Conservation (phyloP, 2,797 vertebrate species). For the Darevskia nairensis region DNA sequence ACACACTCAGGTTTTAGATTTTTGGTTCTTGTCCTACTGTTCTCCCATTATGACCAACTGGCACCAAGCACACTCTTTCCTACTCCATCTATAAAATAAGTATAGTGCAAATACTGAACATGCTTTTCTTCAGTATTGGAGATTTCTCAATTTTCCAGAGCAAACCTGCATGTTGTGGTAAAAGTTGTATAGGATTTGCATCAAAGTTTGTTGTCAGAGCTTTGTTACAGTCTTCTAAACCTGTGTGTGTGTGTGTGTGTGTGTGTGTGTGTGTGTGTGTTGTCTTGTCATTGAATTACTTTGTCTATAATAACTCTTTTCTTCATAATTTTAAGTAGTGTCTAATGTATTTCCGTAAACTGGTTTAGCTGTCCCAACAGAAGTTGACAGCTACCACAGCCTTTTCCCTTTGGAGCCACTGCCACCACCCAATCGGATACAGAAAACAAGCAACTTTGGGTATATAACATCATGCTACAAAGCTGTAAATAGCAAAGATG, state of each 20-base stretch:
- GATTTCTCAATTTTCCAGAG: slow-evolving; percentile 11
- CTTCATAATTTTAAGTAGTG: slow-evolving; percentile 38
- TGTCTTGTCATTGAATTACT: slow-evolving; percentile 43
- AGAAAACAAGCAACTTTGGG: slow-evolving; percentile 99
- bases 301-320: slow-evolving; percentile 38
- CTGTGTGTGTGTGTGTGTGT: background rate
- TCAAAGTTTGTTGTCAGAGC: slow-evolving; percentile 31
- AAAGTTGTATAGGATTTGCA: slow-evolving; percentile 10
- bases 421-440: slow-evolving; percentile 94
- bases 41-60: background rate
- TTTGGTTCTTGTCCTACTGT: background rate
- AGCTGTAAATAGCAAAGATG: slow-evolving; percentile 99
- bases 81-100: background rate
- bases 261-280: background rate
- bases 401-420: slow-evolving; percentile 96
- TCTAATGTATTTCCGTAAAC: slow-evolving; percentile 61
- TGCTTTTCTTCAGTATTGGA: background rate
- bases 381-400: slow-evolving; percentile 99
- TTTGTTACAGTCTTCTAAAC: background rate
- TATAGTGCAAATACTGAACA: background rate
- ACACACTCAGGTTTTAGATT: background rate
- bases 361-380: slow-evolving; percentile 90
- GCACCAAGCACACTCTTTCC: background rate
- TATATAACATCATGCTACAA: slow-evolving; percentile 99
- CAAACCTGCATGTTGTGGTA: background rate